phyloP scores from a whole-genome alignment of 2,113 vertebrate species.

The Choloepus hoffmanni region DNA sequence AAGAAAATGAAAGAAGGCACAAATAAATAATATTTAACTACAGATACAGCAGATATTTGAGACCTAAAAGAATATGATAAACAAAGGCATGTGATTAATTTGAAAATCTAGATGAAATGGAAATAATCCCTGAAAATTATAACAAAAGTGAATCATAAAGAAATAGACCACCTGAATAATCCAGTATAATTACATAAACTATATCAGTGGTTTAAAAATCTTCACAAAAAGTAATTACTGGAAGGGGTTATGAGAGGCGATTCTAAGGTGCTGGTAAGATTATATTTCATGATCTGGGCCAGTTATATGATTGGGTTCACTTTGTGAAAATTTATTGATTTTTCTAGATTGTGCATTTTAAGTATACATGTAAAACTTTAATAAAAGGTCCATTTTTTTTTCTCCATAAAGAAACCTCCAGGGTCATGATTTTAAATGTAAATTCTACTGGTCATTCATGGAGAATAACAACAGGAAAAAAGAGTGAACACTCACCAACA shows the following conservation, averaged over 20 bases:
- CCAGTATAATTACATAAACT: neutral
- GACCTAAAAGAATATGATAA: neutral
- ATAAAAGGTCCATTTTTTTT: neutral
- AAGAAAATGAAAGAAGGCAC: neutral
- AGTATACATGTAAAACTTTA: neutral
- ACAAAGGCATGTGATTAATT: neutral
- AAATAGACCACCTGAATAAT: neutral
- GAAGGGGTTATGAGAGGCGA: neutral
- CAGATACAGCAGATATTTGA: neutral
- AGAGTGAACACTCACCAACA: neutral
- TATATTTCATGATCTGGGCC: neutral
- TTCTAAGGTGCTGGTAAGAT: no score
- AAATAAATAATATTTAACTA: neutral
- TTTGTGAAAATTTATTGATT: no score
- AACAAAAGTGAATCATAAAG: neutral
- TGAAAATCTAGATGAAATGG: neutral
- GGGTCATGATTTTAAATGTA: neutral
- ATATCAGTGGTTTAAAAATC: neutral
- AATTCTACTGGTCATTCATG: neutral
- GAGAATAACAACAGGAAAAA: neutral
- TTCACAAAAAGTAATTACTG: neutral
- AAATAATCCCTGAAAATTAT: neutral
- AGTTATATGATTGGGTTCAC: neutral
- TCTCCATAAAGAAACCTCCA: neutral
- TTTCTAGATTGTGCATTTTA: neutral